These are phyloP conservation scores for Sylvilagus bachmani DNA, from an alignment of 2,113 vertebrate genomes.

Conservation along the genomic window DNA sequence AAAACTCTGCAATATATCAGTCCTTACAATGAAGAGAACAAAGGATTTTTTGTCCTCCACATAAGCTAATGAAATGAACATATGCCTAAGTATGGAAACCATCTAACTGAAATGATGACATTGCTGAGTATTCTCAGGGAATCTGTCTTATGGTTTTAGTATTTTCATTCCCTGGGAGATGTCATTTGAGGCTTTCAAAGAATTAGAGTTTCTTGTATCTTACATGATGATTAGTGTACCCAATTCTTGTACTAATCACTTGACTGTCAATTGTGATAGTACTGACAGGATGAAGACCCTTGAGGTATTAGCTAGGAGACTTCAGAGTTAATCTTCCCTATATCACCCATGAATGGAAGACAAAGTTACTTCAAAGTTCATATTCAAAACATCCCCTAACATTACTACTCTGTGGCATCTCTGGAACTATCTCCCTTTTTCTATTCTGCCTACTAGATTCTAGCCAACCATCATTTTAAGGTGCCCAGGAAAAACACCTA, in stretches of 20 bases:
- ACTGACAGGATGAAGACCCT: neutral
- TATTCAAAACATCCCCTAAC: neutral
- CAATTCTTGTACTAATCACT: neutral
- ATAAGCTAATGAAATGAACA: neutral
- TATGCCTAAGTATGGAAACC: neutral
- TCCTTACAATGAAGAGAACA: neutral
- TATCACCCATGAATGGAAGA: neutral
- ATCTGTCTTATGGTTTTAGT: neutral
- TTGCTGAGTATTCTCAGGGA: neutral
- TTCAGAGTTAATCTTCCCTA: neutral
- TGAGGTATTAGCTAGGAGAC: neutral
- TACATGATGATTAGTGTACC: neutral
- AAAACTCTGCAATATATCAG: neutral
- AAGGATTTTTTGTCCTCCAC: neutral
- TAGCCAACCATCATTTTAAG: slow-evolving; percentile 1
- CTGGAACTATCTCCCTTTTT: neutral
- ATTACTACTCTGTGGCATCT: neutral
- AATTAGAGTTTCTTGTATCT: slow-evolving; percentile 11
- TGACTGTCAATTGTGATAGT: neutral
- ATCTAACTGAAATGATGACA: neutral
- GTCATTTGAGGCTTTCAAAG: neutral
- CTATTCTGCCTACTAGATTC: neutral
- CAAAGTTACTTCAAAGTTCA: neutral
- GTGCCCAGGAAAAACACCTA: neutral
- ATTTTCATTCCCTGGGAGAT: neutral